Conservation (phyloP, 2,113 vertebrate species). For the Chamaetylas fuelleborni region DNA sequence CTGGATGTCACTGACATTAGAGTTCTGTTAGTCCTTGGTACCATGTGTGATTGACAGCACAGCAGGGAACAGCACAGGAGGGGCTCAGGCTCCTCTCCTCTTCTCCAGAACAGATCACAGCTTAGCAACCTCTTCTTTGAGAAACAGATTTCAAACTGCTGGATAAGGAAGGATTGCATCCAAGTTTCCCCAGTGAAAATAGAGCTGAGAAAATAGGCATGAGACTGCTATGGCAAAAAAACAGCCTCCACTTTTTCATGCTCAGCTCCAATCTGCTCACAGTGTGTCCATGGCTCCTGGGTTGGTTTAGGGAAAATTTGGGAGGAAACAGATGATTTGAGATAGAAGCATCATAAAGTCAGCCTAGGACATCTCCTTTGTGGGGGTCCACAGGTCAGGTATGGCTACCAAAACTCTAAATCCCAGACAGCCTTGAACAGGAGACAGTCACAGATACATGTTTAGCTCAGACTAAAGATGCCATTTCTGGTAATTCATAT, state of each 20-base stretch:
- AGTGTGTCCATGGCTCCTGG: background rate
- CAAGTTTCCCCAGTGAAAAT: background rate
- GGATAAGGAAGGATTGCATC: background rate
- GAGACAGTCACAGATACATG: rapidly evolving
- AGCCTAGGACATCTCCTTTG: background rate
- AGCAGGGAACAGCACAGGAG: background rate
- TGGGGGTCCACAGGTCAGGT: no score
- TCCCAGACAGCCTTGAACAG: background rate
- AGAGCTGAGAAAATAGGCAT: background rate
- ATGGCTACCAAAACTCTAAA: background rate
- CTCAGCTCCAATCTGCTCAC: background rate
- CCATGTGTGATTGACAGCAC: rapidly evolving
- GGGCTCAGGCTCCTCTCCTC: background rate
- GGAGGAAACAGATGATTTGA: background rate
- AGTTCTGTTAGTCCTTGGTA: background rate
- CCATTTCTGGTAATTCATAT: background rate
- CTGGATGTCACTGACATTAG: background rate
- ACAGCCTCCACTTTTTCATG: rapidly evolving
- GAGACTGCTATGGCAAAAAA: background rate
- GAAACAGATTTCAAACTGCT: background rate
- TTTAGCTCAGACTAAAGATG: background rate
- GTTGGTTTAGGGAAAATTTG: background rate
- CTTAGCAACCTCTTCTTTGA: background rate
- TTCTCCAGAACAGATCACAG: background rate
- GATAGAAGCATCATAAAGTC: background rate